Evolutionary conservation across 2,113 vertebrate genomes (phyloP), one percentile per base, ranked within the genome.

Genomic region (Cebidichthys violaceus): DNA sequence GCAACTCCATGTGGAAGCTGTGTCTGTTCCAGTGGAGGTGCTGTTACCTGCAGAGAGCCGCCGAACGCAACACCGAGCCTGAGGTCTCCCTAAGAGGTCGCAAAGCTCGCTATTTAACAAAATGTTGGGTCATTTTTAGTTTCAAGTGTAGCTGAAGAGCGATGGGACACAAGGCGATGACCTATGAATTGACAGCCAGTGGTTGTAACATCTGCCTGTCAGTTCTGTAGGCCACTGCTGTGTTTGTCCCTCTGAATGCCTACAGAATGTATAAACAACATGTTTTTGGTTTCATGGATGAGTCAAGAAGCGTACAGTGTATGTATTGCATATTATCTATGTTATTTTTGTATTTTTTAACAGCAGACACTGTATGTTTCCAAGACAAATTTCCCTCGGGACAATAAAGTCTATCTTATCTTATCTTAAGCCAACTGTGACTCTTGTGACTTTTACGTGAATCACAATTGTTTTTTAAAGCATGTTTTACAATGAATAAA

Each of bases 141-240:
- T 14, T 24, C 20, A 33, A 39, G n/a, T 14, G 55, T 4, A 60
- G 4, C 47, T 24, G 77, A n/a, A 17, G 70, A 67, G 29, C 47
- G 20, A 59, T 89, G 90, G 94, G 92, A 17, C 75, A 86, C 93
- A 86, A 94, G 94, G 92, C 88, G 89, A 96, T 96, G 95, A 96
- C 95, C 95, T 96, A 96, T 96, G 95, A 96, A 96, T 95, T 96
- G 95, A 96, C 95, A 96, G 95, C 95, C 95, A 95, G 93, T 94
- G 78, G 85, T 84, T 88, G 72, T 50, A 85, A 65, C 68, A 37
- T 83, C 94, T 95, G 95, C 94, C 95, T 96, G 95, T 96, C 95
- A 96, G 94, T 96, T 96, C 93, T 95, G 94, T 96, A 96, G 95
- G 95, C 94, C 95, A 96, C 94, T 95, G 94, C 89, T 62, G 89